A percentile compares a stretch with the other conserved stretches of the same genome.
Evolutionary conservation across 2,113 vertebrate genomes (phyloP).

Genomic region (human (Homo sapiens)): DNA sequence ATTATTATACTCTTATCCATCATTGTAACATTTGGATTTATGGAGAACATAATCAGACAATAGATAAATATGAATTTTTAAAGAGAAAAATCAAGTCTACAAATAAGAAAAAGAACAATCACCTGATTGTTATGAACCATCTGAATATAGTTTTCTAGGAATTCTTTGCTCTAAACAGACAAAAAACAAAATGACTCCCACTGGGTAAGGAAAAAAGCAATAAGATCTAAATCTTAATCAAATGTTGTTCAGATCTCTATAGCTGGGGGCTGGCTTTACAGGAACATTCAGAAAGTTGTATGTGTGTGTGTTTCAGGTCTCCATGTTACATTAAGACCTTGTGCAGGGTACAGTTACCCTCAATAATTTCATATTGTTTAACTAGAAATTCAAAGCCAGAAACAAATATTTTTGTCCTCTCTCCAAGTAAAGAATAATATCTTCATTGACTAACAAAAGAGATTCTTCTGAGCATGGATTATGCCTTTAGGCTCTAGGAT

Average conservation of each 20-base stretch:
- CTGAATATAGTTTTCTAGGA: slow-evolving; percentile 62
- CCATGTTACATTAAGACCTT: slow-evolving; percentile 50
- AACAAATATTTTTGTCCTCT: slow-evolving; percentile 77
- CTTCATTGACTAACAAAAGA: slow-evolving; percentile 69
- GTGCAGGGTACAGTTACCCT: slow-evolving; percentile 30
- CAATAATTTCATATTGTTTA: slow-evolving; percentile 67
- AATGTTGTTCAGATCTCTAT: background rate
- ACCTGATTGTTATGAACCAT: slow-evolving; percentile 44
- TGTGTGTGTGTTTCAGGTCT: background rate
- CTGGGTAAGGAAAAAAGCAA: slow-evolving; percentile 26
- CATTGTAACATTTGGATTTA: slow-evolving; percentile 24
- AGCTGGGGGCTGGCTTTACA: slow-evolving; percentile 24
- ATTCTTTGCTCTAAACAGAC: slow-evolving; percentile 35
- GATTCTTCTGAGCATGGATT: slow-evolving; percentile 69
- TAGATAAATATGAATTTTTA: slow-evolving; percentile 25
- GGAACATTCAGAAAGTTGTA: slow-evolving; percentile 9
- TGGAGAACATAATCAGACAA: slow-evolving; percentile 11
- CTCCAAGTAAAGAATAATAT: slow-evolving; percentile 77
- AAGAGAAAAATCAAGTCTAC: slow-evolving; percentile 21
- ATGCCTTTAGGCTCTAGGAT: slow-evolving; percentile 75
- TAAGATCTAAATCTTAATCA: slow-evolving; percentile 57
- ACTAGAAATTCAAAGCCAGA: slow-evolving; percentile 71
- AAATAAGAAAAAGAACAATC: slow-evolving; percentile 51
- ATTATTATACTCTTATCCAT: slow-evolving; percentile 45
- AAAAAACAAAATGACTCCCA: slow-evolving; percentile 23